Base-by-base conservation (phyloP, 2,888 invertebrate genomes). In the Cataglyphis albicans region DNA sequence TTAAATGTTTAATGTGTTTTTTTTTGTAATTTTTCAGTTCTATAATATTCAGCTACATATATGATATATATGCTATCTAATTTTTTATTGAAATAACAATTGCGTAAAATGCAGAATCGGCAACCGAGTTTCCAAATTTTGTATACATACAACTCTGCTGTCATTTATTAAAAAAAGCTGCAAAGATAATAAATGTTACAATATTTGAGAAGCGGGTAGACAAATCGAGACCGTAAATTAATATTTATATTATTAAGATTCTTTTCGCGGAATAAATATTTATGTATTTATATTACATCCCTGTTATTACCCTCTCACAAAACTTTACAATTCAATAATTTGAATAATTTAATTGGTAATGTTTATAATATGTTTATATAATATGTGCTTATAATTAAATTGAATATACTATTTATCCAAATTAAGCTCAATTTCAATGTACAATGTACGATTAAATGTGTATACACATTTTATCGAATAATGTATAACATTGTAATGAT, bases 271-370 rank as follows among this genome's bases (percentile, higher is more conserved):
- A 72, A 72, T 72, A 72, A 72, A 80, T 59, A 72, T 80, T 59
- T 59, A 72, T 59, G 10, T 3, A 21, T 59, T 21, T 35, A 21
- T 57, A 41, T 55, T 55, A 35, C 35, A 12, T 41, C 12, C 12
- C 3, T 59, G 72, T 72, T 72, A 78, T 70, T 59, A 44, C 44
- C 59, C 44, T 59, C 44, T 70, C 70, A 25, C 70, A 59, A 72
- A 72, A 35, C 44, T 44, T 70, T 59, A 72, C 61, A 44, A 80
- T 68, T 68, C 67, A 76, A 57, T 41, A 67, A 76, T 68, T 72
- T 80, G 48, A 59, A 80, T 80, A 59, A 68, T 80, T 80, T 80
- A 15, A 80, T 80, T 80, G 25, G 35, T 72, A 80, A 12, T 72
- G 44, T 80, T 80, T 80, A 80, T 72, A 80, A 80, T 72, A n/a